Percentiles rank a stretch among this genome's conserved stretches.
These are phyloP conservation scores for Leistus spinibarbis DNA, from an alignment of 2,888 invertebrate genomes.

Conservation along the genomic window DNA sequence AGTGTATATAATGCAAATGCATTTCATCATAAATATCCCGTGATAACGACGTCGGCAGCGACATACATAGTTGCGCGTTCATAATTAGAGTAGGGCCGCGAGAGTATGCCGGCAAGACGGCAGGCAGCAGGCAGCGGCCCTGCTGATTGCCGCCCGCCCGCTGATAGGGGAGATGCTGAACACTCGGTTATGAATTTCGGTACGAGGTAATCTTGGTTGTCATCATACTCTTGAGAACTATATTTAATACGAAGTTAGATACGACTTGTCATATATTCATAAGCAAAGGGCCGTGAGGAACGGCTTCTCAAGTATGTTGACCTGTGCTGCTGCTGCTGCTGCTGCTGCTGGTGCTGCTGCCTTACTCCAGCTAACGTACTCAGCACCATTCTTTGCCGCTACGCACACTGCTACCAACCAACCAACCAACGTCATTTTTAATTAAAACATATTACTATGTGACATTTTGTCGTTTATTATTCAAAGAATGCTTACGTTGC, in stretches of 20 bases:
- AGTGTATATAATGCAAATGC: slow-evolving; percentile 28
- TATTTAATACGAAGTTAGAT: slow-evolving; percentile 40
- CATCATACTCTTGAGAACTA: slow-evolving; percentile 40
- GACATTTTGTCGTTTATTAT: slow-evolving; percentile 24
- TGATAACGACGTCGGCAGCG: slow-evolving; percentile 22
- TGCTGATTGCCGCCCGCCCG: slow-evolving; percentile 9
- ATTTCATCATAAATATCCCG: slow-evolving; percentile 33
- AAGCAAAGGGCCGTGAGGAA: slow-evolving; percentile 34
- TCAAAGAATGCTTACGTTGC: slow-evolving; percentile 14
- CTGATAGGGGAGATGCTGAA: neutral
- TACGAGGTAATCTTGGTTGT: slow-evolving; percentile 39
- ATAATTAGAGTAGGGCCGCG: slow-evolving; percentile 27
- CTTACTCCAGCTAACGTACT: slow-evolving; percentile 4
- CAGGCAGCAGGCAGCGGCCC: neutral
- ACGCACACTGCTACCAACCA: neutral
- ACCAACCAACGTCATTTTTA: slow-evolving; percentile 28
- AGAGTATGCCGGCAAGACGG: neutral
- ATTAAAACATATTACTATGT: slow-evolving; percentile 35
- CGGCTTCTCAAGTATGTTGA: slow-evolving; percentile 32
- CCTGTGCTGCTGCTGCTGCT: slow-evolving; percentile 7
- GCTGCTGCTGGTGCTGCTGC: neutral
- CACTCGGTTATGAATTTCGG: slow-evolving; percentile 37
- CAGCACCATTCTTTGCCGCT: neutral
- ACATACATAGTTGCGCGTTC: slow-evolving; percentile 19
- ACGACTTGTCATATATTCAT: slow-evolving; percentile 40